A percentile compares a stretch with the other conserved stretches of the same genome.
Conservation (phyloP, 2,113 vertebrate genomes). For the Ophthalmolycus amberensis region DNA sequence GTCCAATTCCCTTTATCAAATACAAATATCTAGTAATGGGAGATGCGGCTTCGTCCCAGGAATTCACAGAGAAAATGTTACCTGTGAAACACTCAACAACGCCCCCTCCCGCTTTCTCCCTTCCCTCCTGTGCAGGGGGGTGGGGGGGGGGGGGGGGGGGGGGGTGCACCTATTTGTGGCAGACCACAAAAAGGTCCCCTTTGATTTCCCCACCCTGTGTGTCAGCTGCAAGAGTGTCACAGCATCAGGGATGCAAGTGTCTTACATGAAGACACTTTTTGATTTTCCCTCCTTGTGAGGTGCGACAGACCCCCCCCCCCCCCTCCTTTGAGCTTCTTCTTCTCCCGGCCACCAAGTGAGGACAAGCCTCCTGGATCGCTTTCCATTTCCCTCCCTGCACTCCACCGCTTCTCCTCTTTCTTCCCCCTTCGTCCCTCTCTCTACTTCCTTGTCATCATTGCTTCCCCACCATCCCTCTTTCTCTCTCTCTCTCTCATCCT, state of each 20-base stretch:
- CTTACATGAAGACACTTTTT: constrained; percentile 66
- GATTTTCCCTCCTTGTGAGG: constrained; percentile 72
- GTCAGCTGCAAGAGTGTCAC: constrained; percentile 69
- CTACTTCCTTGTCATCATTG: constrained; percentile 10
- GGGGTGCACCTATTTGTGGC: constrained; percentile 62
- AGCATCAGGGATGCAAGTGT: constrained; percentile 63
- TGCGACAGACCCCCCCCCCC: constrained; percentile 18
- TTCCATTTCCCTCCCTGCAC: constrained; percentile 22
- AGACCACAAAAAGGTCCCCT: constrained; percentile 73
- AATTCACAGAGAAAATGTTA: constrained; percentile 48
- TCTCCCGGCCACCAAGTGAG: constrained; percentile 51
- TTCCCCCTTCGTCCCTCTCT: constrained; percentile 1
- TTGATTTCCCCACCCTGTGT: constrained; percentile 67
- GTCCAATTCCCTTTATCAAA: constrained; percentile 62
- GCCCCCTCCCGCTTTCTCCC: background rate
- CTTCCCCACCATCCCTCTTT: constrained; percentile 28
- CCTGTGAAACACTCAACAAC: constrained; percentile 33
- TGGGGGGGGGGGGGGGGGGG: background rate
- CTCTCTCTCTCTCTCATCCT: constrained; percentile 17
- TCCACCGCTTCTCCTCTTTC: constrained; percentile 23
- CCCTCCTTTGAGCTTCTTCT: constrained; percentile 3
- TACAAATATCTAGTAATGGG: constrained; percentile 52
- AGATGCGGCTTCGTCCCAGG: constrained; percentile 38
- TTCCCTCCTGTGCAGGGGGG: constrained; percentile 8
- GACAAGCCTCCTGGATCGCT: constrained; percentile 35